These are phyloP conservation scores for Incurvaria masculella DNA, from an alignment of 2,888 invertebrate genomes.

Conservation along the genomic window DNA sequence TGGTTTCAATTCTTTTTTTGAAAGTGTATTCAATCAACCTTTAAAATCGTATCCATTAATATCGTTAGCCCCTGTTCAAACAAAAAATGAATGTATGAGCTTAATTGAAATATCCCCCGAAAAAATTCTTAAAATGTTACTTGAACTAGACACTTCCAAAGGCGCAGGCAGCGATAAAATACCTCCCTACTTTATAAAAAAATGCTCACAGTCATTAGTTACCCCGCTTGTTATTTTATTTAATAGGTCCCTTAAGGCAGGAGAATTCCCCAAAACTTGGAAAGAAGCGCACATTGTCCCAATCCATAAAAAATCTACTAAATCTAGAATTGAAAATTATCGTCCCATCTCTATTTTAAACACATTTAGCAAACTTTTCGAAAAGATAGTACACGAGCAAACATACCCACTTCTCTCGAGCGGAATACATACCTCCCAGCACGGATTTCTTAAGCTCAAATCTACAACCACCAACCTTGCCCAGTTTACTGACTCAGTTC, in stretches of 20 bases:
- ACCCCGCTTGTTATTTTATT: neutral
- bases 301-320: conserved; percentile 2
- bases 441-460: neutral
- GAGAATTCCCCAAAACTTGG: conserved; percentile 3
- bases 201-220: neutral
- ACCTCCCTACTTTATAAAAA: neutral
- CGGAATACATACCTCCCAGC: neutral
- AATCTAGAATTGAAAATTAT: neutral
- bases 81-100: too few relatives aligned
- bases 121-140: too few relatives aligned
- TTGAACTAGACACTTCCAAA: neutral
- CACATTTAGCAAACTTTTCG: neutral
- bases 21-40: too few relatives aligned
- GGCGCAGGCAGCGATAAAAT: conserved; percentile 4
- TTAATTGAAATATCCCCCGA: too few relatives aligned
- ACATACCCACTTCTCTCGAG: neutral
- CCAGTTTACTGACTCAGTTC: neutral
- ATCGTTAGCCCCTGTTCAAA: too few relatives aligned
- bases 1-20: too few relatives aligned
- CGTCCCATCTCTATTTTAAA: conserved; percentile 3
- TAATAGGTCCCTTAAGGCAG: neutral
- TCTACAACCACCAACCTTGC: conserved; percentile 1
- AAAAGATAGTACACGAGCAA: conserved; percentile 1
- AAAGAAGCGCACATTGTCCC: conserved; percentile 3
- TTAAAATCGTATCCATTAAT: too few relatives aligned